Percentiles rank a stretch among this genome's conserved stretches.
Evolutionary conservation across 1,140 invertebrate genomes (phyloP).

Genomic region (Drosophila truncata): DNA sequence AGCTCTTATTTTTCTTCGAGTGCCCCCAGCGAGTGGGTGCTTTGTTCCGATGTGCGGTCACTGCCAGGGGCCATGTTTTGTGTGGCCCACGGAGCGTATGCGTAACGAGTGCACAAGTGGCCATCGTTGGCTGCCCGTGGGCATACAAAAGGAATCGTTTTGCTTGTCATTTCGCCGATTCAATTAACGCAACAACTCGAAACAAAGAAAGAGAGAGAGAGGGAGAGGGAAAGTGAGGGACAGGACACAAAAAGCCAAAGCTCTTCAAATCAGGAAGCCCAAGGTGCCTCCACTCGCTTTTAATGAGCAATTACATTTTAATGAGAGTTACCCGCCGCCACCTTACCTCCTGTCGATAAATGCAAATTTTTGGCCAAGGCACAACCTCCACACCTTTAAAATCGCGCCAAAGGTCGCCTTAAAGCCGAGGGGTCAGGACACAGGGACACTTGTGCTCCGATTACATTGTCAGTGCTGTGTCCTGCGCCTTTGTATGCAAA

Average conservation of each 20-base stretch:
- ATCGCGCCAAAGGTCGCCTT: slow-evolving; percentile 14
- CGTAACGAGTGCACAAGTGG: slow-evolving; percentile 69
- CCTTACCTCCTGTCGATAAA: slow-evolving; percentile 46
- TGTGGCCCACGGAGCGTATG: slow-evolving; percentile 71
- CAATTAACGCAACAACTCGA: slow-evolving; percentile 72
- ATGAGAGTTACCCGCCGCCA: slow-evolving; percentile 40
- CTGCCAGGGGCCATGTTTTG: slow-evolving; percentile 63
- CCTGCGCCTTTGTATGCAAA: slow-evolving; percentile 52
- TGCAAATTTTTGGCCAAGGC: slow-evolving; percentile 59
- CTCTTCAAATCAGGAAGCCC: slow-evolving; percentile 41
- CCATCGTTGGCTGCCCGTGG: slow-evolving; percentile 58
- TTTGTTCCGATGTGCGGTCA: slow-evolving; percentile 51
- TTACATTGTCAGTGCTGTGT: slow-evolving; percentile 29
- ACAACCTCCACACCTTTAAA: slow-evolving; percentile 15
- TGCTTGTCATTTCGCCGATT: slow-evolving; percentile 66
- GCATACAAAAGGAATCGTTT: slow-evolving; percentile 58
- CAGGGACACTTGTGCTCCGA: neutral
- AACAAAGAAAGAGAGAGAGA: slow-evolving; percentile 27
- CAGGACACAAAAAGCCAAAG: slow-evolving; percentile 25
- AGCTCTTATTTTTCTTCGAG: slow-evolving; percentile 13
- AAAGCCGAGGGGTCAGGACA: slow-evolving; percentile 6
- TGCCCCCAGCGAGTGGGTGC: slow-evolving; percentile 29
- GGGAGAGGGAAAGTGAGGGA: neutral
- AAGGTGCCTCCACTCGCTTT: slow-evolving; percentile 21
- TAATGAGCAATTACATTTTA: slow-evolving; percentile 76